phyloP scores from a whole-genome alignment of 2,113 vertebrate genomes.

The Gavia stellata region DNA sequence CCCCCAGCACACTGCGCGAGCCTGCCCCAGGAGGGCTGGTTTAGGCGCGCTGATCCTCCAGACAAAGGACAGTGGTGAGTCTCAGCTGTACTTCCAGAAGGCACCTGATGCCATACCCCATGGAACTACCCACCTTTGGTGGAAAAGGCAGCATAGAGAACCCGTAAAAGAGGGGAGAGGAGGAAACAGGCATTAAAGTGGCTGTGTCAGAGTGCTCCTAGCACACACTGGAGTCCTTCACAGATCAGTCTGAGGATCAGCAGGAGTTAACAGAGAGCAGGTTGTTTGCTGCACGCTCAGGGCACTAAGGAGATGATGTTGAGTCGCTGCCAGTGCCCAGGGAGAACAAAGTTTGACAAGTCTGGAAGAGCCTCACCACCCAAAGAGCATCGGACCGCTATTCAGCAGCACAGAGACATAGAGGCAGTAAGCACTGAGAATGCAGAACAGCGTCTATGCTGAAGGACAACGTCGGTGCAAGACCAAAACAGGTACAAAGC shows the following conservation, averaged over 20 bases:
- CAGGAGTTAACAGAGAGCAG: background rate
- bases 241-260: background rate
- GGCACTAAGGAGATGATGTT: background rate
- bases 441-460: fast-evolving
- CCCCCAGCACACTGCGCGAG: fast-evolving
- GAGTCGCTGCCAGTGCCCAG: background rate
- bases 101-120: background rate
- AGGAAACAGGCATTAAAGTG: background rate
- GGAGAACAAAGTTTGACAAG: background rate
- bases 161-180: too few species aligned
- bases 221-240: background rate
- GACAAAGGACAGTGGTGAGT: background rate
- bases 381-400: fast-evolving
- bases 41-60: background rate
- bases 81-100: background rate
- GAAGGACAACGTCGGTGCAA: fast-evolving
- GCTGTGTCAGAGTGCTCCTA: too few species aligned
- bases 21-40: background rate
- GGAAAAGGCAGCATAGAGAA: background rate
- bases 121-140: background rate
- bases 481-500: too few species aligned
- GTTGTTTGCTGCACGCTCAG: background rate
- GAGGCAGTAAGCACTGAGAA: background rate
- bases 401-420: fast-evolving
- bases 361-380: background rate